Conservation (phyloP, 2,888 invertebrate genomes). For the Schrankia costaestrigalis region DNA sequence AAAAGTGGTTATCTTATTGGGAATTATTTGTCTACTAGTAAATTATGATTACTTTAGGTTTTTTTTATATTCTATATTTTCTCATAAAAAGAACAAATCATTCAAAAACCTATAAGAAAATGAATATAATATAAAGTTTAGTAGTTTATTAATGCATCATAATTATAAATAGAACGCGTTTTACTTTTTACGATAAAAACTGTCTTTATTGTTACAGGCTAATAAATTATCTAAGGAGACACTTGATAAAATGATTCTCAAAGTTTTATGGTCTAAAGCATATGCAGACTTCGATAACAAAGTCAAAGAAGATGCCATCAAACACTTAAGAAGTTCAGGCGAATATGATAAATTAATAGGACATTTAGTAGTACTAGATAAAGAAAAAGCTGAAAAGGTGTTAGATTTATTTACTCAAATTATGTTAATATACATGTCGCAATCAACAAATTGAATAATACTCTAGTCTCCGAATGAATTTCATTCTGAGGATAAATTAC, state of each 20-base stretch:
- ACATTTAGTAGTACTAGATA: slow-evolving; percentile 51
- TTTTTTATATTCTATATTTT: too few relatives aligned
- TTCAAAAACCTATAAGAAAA: too few relatives aligned
- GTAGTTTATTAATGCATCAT: neutral
- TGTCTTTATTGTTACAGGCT: slow-evolving; percentile 40
- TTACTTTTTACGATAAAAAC: neutral
- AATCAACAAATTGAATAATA: slow-evolving; percentile 22
- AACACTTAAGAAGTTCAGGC: slow-evolving; percentile 42
- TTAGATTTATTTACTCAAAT: slow-evolving; percentile 55
- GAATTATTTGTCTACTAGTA: too few relatives aligned
- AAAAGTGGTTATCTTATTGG: too few relatives aligned
- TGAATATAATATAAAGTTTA: neutral
- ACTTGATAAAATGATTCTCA: slow-evolving; percentile 62
- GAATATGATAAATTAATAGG: slow-evolving; percentile 57
- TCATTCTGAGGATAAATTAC: too few relatives aligned
- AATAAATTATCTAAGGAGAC: slow-evolving; percentile 48
- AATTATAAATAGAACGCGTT: too few relatives aligned
- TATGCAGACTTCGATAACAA: slow-evolving; percentile 49
- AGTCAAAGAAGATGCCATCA: slow-evolving; percentile 56
- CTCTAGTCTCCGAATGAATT: too few relatives aligned
- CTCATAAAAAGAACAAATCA: too few relatives aligned
- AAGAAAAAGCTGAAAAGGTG: slow-evolving; percentile 51
- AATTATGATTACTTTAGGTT: too few relatives aligned
- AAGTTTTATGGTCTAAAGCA: slow-evolving; percentile 65
- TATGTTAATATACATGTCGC: slow-evolving; percentile 48